Evolutionary conservation across 2,797 vertebrate genomes (phyloP).

Genomic region (Hippopotamyrus pictus): DNA sequence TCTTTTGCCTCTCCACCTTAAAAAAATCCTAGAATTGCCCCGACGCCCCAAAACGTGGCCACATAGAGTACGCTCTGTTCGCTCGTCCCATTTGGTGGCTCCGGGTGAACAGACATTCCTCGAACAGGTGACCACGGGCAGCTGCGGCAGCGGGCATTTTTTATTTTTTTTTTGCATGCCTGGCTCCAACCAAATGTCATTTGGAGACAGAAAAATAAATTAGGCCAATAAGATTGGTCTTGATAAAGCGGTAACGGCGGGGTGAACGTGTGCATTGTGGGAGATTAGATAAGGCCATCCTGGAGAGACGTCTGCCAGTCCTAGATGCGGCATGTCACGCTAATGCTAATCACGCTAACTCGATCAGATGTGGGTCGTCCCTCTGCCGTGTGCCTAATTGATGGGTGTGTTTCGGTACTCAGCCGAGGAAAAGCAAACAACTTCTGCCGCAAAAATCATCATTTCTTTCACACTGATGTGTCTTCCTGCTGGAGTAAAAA

Average conservation of each 20-base stretch:
- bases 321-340: not conserved
- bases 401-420: not conserved
- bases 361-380: not conserved
- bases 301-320: not conserved
- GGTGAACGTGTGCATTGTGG: not conserved
- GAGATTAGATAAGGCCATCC: not conserved
- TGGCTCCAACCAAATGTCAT: constrained; percentile 11
- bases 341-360: not conserved
- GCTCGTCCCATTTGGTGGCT: not conserved
- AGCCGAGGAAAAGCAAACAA: not conserved
- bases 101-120: not conserved
- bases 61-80: not conserved
- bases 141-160: not conserved
- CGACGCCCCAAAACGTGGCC: not conserved
- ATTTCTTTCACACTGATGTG: not conserved
- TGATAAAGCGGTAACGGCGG: not conserved
- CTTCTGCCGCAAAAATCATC: not conserved
- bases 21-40: not conserved
- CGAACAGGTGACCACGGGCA: not conserved
- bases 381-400: not conserved
- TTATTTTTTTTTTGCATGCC: not conserved
- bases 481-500: not conserved
- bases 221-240: not conserved
- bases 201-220: not conserved
- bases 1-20: not conserved